These are phyloP conservation scores for Thalassaphorura encarpata DNA, from an alignment of 1,140 invertebrate genomes.

Conservation along the genomic window DNA sequence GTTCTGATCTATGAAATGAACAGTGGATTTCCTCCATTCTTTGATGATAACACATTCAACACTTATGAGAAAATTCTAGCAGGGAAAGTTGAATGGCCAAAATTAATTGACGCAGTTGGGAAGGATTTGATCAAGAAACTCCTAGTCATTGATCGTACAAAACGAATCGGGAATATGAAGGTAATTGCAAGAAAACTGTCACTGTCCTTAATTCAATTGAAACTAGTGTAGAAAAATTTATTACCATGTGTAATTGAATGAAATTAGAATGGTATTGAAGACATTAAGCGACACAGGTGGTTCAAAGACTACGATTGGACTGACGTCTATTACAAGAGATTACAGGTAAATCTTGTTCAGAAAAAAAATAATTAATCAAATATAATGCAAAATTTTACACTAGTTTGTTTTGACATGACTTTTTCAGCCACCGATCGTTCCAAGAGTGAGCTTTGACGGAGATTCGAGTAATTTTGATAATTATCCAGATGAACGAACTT, in stretches of 20 bases:
- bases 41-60: constrained; percentile 88
- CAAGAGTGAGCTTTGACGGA: constrained; percentile 75
- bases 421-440: constrained; percentile 78
- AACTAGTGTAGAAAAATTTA: constrained; percentile 38
- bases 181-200: constrained; percentile 41
- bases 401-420: too few relatives aligned
- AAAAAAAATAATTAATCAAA: neutral
- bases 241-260: constrained; percentile 37
- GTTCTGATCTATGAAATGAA: constrained; percentile 94
- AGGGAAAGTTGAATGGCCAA: constrained; percentile 36
- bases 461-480: constrained; percentile 94
- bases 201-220: neutral
- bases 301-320: constrained; percentile 87
- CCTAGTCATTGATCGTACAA: constrained; percentile 68
- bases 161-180: constrained; percentile 91
- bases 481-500: constrained; percentile 86
- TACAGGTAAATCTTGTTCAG: constrained; percentile 52
- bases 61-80: constrained; percentile 93
- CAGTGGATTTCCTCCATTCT: constrained; percentile 87
- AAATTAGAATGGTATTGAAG: constrained; percentile 83
- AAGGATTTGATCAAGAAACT: constrained; percentile 93
- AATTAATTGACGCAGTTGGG: constrained; percentile 77
- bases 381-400: neutral
- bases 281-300: constrained; percentile 89
- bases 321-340: constrained; percentile 65